Base-by-base conservation (phyloP, 2,113 vertebrate genomes). In the Amphiprion ocellaris region DNA sequence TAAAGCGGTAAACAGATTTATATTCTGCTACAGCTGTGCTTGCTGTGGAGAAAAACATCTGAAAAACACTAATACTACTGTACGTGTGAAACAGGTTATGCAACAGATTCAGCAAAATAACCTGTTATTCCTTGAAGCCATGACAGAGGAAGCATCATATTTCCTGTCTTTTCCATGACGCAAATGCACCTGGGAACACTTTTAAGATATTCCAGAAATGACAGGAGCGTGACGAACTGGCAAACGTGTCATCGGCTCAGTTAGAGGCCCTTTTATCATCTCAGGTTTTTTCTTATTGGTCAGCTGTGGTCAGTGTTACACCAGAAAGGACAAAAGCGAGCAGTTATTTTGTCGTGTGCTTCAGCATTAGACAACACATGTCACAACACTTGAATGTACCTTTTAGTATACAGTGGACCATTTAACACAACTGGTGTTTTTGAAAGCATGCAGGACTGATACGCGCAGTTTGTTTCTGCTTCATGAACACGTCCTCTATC, bases 341-440 rank as follows among this genome's bases (percentile, higher is more conserved):
- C 11, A 37, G 7, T 21, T 39, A 5, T 21, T 52, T 44, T 44
- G 12, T 44, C 4, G 0, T 64, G 46, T 9, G 60, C 39, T 74
- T 9, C 2, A 4, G 23, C 4, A 14, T 2, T 9, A 44, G 11
- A 44, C 2, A 44, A 44, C 30, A 33, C 8, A n/a, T n/a, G 39
- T 75, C 53, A 28, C 52, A 41, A 54, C 39, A 65, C n/a, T 63
- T 69, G 28, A 17, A 50, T 39, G 41, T 10, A 26, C 39, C 50
- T 59, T 72, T 74, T 65, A 71, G n/a, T 50, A 56, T 49, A 65
- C 47, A 67, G 50, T 58, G 49, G 62, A 63, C 46, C 26, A 55
- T 81, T 84, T 67, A 61, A 81, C 53, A 86, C 24, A 82, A 56
- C 0, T 3, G 17, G 12, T 60, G 64, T 24, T 49, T 69, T 64